phyloP scores from a whole-genome alignment of 1,140 invertebrate genomes.

The Brachionus rotundiformis region DNA sequence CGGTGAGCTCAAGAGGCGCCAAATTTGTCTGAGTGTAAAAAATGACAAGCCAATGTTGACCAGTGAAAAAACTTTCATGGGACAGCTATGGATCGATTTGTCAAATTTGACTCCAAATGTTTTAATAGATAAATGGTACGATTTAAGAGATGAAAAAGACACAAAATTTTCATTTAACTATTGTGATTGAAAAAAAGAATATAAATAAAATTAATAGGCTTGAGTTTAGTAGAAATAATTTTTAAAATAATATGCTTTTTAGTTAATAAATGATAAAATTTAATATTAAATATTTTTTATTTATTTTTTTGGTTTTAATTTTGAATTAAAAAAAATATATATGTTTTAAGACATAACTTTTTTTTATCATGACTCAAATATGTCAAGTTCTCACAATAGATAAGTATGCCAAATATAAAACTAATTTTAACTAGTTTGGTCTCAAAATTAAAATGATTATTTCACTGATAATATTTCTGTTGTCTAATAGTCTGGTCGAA shows the following conservation, averaged over 20 bases:
- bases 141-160: slow-evolving; percentile 21
- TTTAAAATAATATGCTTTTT: too few species aligned
- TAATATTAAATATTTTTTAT: too few species aligned
- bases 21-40: slow-evolving; percentile 3
- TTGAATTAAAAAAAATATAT: too few species aligned
- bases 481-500: background rate
- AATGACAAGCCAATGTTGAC: slow-evolving; percentile 23
- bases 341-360: background rate
- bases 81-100: slow-evolving; percentile 15
- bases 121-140: slow-evolving; percentile 14
- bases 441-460: background rate
- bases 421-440: background rate
- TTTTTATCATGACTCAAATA: background rate
- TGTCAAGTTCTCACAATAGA: background rate
- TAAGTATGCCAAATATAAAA: background rate
- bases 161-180: slow-evolving; percentile 3
- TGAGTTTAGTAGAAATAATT: too few species aligned
- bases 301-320: too few species aligned
- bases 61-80: slow-evolving; percentile 38
- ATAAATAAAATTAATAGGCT: background rate
- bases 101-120: background rate
- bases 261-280: too few species aligned
- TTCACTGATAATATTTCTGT: background rate
- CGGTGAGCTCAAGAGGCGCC: background rate
- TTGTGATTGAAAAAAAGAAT: background rate